phyloP scores from a whole-genome alignment of 2,113 vertebrate genomes.

The Prunella fulvescens region DNA sequence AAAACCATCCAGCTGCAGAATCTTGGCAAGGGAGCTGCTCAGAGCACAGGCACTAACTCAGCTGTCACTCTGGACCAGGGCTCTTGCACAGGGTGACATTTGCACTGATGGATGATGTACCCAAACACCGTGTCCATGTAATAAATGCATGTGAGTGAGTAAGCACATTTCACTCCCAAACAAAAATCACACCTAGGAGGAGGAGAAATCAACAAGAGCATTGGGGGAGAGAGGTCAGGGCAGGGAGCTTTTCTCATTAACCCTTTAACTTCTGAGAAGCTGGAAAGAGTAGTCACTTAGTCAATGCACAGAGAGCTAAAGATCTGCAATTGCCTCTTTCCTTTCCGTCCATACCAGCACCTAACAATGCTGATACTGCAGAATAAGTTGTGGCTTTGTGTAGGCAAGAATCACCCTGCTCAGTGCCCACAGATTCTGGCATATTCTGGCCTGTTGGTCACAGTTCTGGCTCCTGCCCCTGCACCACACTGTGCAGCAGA shows the following conservation, averaged over 20 bases:
- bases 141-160: slow-evolving; percentile 14
- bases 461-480: neutral
- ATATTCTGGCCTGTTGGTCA: neutral
- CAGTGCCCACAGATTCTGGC: neutral
- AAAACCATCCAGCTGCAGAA: slow-evolving; percentile 26
- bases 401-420: neutral
- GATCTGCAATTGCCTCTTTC: neutral
- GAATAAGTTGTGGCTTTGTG: fast-evolving
- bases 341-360: neutral
- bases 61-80: slow-evolving; percentile 1
- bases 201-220: slow-evolving; percentile 18
- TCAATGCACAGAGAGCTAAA: neutral
- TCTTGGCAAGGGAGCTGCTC: slow-evolving; percentile 25
- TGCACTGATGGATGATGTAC: slow-evolving; percentile 48
- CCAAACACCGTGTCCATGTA: neutral
- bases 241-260: slow-evolving; percentile 9
- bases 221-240: neutral
- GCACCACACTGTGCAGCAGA: neutral
- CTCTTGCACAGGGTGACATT: neutral
- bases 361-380: neutral
- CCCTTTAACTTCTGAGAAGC: neutral
- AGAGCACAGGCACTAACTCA: slow-evolving; percentile 15
- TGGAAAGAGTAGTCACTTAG: neutral
- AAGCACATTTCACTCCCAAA: slow-evolving; percentile 47
- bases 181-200: slow-evolving; percentile 34